Evolutionary conservation across 2,888 invertebrate genomes (phyloP), one percentile per base, ranked within the genome.

Genomic region (Ophonus ardosiacus): DNA sequence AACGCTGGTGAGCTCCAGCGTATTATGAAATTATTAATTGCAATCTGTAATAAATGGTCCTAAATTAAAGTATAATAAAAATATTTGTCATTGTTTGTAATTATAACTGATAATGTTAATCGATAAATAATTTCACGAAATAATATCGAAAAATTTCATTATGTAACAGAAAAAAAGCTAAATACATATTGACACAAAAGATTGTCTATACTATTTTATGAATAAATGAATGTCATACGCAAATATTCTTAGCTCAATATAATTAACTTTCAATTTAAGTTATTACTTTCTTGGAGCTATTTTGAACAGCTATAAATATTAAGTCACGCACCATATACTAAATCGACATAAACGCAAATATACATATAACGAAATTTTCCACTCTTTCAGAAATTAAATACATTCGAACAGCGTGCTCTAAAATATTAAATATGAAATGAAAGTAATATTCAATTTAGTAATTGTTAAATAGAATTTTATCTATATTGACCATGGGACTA

Each of bases 191-290:
- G 68, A 68, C 38, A 68, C 31, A 68, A 68, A 63, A n/a, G 15
- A 4, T 38, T 15, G 31, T 4, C 68, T 68, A 68, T 38, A 63
- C 10, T 24, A 63, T 63, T 8, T 51, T 68, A 68, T 68, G 68
- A 68, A 68, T 38, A 68, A 68, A 68, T 68, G 31, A 68, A 38
- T 63, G 68, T 31, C 31, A 38, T 63, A 38, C 31, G 68, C 68
- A 68, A 68, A 68, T 68, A 68, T 68, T 40, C 68, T 68, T 38
- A n/a, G n/a, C 68, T 68, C 38, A 38, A 38, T 68, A 68, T 38
- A 68, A 68, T 68, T 68, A 38, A 38, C 38, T 68, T 68, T 68
- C 68, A 68, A 68, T 68, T 68, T 68, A 68, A 68, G 68, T 68
- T 68, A 68, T 68, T 68, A 68, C 68, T 68, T 68, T 68, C 38